phyloP scores from a whole-genome alignment of 2,797 vertebrate genomes.

The Enteromius fasciolatus region DNA sequence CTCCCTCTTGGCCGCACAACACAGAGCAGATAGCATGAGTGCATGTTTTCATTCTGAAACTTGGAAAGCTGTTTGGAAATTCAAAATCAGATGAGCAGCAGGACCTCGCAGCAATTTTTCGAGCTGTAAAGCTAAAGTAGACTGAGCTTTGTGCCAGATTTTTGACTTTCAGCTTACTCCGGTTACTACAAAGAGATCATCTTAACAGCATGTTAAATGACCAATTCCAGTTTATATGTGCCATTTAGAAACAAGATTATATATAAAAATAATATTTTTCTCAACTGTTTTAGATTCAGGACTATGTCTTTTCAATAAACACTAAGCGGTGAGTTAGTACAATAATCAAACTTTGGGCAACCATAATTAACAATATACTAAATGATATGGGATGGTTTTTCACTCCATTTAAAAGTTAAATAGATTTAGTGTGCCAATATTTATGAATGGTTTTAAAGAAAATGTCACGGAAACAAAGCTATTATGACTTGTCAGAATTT shows the following conservation, averaged over 20 bases:
- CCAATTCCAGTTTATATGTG: neutral
- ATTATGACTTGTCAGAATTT: neutral
- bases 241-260: neutral
- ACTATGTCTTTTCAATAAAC: neutral
- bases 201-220: no score
- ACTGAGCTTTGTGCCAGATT: neutral
- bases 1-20: neutral
- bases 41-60: slow-evolving; percentile 43
- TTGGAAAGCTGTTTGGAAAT: slow-evolving; percentile 43
- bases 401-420: neutral
- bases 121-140: neutral
- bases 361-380: neutral
- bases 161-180: neutral
- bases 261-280: neutral
- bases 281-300: neutral
- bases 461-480: neutral
- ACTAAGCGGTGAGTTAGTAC: neutral
- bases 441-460: neutral
- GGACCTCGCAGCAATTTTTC: slow-evolving; percentile 22
- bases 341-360: neutral
- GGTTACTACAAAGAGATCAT: no score
- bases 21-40: neutral
- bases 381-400: neutral
- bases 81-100: slow-evolving; percentile 20
- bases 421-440: neutral